Conservation (phyloP, 2,888 invertebrate species). For the Folsomia manolachei region DNA sequence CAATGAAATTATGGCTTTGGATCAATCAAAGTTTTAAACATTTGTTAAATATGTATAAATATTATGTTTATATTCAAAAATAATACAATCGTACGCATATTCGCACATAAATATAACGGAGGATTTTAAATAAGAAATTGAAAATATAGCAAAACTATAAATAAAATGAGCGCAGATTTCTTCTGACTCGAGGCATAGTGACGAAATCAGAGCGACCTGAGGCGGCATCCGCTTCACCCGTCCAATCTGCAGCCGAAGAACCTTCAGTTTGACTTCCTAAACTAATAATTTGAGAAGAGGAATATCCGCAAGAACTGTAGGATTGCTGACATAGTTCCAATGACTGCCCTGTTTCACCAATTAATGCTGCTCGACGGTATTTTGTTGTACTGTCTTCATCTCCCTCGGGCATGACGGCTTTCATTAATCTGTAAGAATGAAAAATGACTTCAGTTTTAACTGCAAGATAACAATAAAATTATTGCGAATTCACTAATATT, state of each 20-base stretch:
- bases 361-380: conserved; percentile 36
- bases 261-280: conserved; percentile 33
- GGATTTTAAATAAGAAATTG: no score
- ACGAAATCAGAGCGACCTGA: conserved; percentile 10
- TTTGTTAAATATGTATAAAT: background rate
- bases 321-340: conserved; percentile 37
- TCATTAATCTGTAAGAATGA: conserved; percentile 37
- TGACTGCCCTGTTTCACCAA: conserved; percentile 39
- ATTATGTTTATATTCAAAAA: background rate
- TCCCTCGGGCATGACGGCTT: conserved; percentile 35
- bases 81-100: background rate
- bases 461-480: no score
- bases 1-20: no score
- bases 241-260: conserved; percentile 8
- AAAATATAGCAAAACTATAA: conserved; percentile 1
- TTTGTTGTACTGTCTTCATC: conserved; percentile 40
- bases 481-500: no score
- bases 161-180: conserved; percentile 8
- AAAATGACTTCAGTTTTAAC: no score
- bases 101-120: background rate
- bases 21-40: no score
- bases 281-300: conserved; percentile 37
- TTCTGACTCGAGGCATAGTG: conserved; percentile 24
- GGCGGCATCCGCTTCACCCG: background rate
- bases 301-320: conserved; percentile 24